Percentiles rank a stretch among this genome's conserved stretches.
Evolutionary conservation across 1,140 invertebrate species (phyloP).

Genomic region (Drosophila teissieri): DNA sequence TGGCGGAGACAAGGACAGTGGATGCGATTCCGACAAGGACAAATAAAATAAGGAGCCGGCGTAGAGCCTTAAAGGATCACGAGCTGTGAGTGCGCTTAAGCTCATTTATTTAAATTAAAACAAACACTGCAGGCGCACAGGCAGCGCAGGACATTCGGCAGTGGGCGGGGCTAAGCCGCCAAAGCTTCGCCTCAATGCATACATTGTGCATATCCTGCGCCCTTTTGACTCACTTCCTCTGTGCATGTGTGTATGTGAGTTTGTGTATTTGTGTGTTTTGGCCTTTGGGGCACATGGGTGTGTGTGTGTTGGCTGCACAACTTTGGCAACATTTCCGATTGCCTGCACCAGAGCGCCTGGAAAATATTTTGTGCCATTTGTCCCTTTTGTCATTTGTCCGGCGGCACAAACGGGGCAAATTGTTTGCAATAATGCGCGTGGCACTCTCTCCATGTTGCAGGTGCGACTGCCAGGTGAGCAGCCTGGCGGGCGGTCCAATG

Average conservation of each 20-base stretch:
- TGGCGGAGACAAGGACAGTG: constrained; percentile 11
- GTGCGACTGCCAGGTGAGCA: constrained; percentile 29
- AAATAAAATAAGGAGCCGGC: constrained; percentile 59
- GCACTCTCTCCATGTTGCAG: constrained; percentile 37
- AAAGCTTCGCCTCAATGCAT: constrained; percentile 64
- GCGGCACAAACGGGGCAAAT: constrained; percentile 74
- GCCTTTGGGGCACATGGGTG: constrained; percentile 31
- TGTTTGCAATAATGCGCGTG: constrained; percentile 81
- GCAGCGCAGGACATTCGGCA: constrained; percentile 40
- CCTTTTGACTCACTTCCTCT: constrained; percentile 17
- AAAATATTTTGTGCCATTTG: constrained; percentile 60
- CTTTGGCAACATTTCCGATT: constrained; percentile 83
- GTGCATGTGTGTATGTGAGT: constrained; percentile 9
- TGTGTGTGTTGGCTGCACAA: constrained; percentile 51
- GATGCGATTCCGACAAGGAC: constrained; percentile 33
- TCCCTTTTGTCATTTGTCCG: constrained; percentile 69
- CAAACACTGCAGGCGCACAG: constrained; percentile 78
- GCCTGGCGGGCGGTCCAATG: constrained; percentile 46
- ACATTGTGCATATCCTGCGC: constrained; percentile 34
- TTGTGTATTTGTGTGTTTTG: constrained; percentile 21
- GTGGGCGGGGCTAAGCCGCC: constrained; percentile 31
- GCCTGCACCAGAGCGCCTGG: constrained; percentile 35
- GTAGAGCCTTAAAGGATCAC: constrained; percentile 76
- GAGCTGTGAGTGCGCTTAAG: constrained; percentile 74
- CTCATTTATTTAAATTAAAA: constrained; percentile 84